Conservation (phyloP, 1,140 invertebrate species). For the Scylla paramamosain region DNA sequence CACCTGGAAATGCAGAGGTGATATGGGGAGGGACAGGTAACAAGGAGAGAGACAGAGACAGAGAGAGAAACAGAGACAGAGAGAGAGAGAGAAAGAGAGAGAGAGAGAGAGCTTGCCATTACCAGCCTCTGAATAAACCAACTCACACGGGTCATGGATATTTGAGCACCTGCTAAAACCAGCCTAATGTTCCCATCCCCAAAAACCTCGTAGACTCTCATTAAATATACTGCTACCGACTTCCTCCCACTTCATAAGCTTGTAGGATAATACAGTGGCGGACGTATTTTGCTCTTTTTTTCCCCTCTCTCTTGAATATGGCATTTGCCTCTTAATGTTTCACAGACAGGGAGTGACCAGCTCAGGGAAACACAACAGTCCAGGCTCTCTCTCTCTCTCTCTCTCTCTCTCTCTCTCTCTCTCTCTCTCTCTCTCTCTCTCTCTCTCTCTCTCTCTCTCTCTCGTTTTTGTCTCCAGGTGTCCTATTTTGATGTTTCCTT, state of each 20-base stretch:
- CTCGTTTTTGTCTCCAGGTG: too few relatives aligned
- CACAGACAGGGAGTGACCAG: neutral
- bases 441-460: too few relatives aligned
- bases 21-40: neutral
- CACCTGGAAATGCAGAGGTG: constrained; percentile 1
- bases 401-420: neutral
- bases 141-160: constrained; percentile 65
- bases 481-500: too few relatives aligned
- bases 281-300: neutral
- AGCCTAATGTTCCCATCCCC: constrained; percentile 40
- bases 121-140: constrained; percentile 59
- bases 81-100: constrained; percentile 7
- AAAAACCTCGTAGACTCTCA: constrained; percentile 44
- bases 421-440: neutral
- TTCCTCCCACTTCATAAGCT: constrained; percentile 71
- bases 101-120: constrained; percentile 4
- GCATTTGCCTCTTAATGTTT: constrained; percentile 5
- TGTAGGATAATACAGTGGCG: constrained; percentile 52
- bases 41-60: neutral
- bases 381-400: neutral
- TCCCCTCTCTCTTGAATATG: constrained; percentile 16
- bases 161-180: constrained; percentile 58
- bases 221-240: constrained; percentile 62
- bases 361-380: neutral
- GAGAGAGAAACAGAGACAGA: neutral